Conservation (phyloP, 2,888 invertebrate genomes). For the Caenorhabditis imperialis region DNA sequence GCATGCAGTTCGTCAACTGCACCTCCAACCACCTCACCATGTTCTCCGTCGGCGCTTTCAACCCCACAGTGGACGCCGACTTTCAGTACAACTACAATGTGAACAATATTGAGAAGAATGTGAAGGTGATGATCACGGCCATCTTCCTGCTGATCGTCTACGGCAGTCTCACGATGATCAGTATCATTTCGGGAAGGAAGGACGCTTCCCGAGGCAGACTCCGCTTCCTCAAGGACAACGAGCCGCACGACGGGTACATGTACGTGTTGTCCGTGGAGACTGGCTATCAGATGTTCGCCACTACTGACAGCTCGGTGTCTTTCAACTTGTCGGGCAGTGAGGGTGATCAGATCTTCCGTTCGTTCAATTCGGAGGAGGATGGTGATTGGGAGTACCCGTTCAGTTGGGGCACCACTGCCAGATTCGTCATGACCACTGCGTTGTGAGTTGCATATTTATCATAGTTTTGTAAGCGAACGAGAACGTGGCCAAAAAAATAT, state of each 20-base stretch:
- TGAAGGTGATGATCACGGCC: conserved; percentile 43
- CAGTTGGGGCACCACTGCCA: conserved; percentile 61
- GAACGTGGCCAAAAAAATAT: conserved; percentile 42
- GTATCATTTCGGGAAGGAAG: conserved; percentile 17
- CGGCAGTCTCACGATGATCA: conserved; percentile 15
- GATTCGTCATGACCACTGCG: conserved; percentile 66
- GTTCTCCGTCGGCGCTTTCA: conserved; percentile 63
- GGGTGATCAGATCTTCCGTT: conserved; percentile 55
- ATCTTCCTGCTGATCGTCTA: conserved; percentile 40
- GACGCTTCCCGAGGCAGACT: conserved; percentile 49
- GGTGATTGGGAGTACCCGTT: conserved; percentile 50
- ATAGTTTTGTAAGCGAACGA: no score
- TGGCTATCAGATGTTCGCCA: conserved; percentile 65
- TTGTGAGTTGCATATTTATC: conserved; percentile 50
- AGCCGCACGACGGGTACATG: conserved; percentile 63
- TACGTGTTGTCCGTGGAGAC: conserved; percentile 66
- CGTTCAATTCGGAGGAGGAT: conserved; percentile 46
- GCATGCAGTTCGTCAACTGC: conserved; percentile 55
- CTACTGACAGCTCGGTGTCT: conserved; percentile 61
- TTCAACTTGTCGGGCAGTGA: conserved; percentile 65
- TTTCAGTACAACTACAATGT: conserved; percentile 61
- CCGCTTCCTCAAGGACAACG: conserved; percentile 59
- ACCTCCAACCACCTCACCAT: conserved; percentile 57
- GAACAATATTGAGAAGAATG: conserved; percentile 49
- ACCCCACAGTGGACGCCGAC: conserved; percentile 59